These are phyloP conservation scores for Podarcis muralis DNA, from an alignment of 2,113 vertebrate genomes.

Conservation along the genomic window DNA sequence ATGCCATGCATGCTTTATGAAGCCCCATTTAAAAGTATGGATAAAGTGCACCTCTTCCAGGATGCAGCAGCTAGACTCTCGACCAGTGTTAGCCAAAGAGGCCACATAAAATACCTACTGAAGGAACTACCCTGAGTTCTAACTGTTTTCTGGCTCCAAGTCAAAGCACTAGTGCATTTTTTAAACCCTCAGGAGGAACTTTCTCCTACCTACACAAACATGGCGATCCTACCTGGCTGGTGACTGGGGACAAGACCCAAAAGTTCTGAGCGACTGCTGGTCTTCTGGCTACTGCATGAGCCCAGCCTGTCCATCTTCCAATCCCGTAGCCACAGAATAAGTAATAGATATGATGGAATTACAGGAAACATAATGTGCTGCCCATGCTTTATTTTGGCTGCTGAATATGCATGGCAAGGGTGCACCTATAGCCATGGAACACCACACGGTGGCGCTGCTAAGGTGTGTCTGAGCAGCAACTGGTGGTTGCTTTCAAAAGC, in stretches of 20 bases:
- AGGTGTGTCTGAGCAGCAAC: neutral
- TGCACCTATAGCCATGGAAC: neutral
- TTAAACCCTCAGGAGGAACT: no score
- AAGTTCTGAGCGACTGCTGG: neutral
- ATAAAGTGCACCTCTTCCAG: neutral
- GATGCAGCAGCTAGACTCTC: neutral
- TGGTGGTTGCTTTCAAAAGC: neutral
- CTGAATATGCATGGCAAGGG: neutral
- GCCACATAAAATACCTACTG: neutral
- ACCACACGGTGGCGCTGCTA: neutral
- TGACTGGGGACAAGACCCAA: neutral
- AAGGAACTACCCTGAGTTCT: neutral
- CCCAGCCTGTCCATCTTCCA: neutral
- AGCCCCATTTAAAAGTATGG: neutral
- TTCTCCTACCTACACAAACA: neutral
- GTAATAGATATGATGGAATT: neutral
- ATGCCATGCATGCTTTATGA: neutral
- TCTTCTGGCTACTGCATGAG: neutral
- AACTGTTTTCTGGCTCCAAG: neutral
- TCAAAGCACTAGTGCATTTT: neutral
- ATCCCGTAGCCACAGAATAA: neutral
- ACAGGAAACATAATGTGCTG: neutral
- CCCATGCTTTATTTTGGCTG: neutral
- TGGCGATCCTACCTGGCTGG: neutral
- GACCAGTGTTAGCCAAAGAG: neutral